Evolutionary conservation across 2,113 vertebrate genomes (phyloP).

Genomic region (Archocentrus centrarchus): DNA sequence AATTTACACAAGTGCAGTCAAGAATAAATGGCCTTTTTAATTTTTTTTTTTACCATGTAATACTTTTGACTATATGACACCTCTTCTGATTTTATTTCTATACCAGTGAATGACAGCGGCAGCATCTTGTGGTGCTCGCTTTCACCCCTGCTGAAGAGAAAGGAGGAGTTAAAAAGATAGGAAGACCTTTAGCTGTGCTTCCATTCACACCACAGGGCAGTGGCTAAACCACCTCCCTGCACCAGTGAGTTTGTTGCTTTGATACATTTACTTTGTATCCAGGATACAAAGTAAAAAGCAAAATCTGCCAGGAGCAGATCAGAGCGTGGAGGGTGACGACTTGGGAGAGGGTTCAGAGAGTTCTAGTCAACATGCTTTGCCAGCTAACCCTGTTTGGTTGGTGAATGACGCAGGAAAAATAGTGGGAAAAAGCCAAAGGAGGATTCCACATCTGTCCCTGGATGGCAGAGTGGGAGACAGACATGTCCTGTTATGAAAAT

Average conservation of each 20-base stretch:
- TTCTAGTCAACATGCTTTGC: conserved; percentile 3
- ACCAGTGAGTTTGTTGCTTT: conserved; percentile 1
- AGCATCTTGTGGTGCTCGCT: not conserved
- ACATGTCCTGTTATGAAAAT: not conserved
- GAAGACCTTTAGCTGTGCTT: not conserved
- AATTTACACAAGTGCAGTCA: conserved; percentile 12
- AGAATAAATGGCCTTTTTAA: conserved; percentile 31
- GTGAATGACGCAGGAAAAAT: not conserved
- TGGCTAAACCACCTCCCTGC: not conserved
- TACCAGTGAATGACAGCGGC: not conserved
- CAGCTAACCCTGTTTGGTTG: conserved; percentile 9
- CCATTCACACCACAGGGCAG: not conserved
- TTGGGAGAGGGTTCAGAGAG: not conserved
- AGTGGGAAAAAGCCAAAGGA: not conserved
- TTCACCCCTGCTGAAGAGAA: not conserved
- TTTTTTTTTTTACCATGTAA: not conserved
- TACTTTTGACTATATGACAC: not conserved
- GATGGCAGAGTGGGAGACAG: not conserved
- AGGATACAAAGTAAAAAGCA: not conserved
- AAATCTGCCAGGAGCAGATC: not conserved
- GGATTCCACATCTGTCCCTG: not conserved
- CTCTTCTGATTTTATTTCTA: not conserved
- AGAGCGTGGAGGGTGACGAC: not conserved
- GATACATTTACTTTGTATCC: conserved; percentile 11
- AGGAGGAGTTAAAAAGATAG: no score